Percentiles rank a stretch among this genome's conserved stretches.
These are phyloP conservation scores for Mesoligia furuncula DNA, from an alignment of 2,888 invertebrate genomes.

Conservation along the genomic window DNA sequence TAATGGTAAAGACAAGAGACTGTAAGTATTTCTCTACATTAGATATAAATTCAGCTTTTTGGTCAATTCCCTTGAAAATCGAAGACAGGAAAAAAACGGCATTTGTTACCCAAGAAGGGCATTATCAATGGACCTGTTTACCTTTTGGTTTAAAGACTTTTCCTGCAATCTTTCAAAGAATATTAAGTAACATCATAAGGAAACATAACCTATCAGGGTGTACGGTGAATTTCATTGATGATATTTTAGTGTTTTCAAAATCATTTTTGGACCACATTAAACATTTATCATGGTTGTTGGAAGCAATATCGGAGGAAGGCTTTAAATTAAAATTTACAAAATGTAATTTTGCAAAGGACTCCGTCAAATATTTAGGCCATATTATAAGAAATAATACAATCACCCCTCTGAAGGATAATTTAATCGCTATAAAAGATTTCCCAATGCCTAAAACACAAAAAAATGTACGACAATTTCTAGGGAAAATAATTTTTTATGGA, in stretches of 20 bases:
- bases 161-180: slow-evolving; percentile 6
- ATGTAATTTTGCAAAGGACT: slow-evolving; percentile 10
- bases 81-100: no score
- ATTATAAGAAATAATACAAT: slow-evolving; percentile 10
- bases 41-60: no score
- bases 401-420: slow-evolving; percentile 5
- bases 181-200: not conserved
- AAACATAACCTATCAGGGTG: not conserved
- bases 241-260: not conserved
- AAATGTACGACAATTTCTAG: not conserved
- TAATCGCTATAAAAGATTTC: slow-evolving; percentile 7
- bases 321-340: slow-evolving; percentile 7
- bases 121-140: no score
- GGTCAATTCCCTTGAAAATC: no score
- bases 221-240: not conserved
- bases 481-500: slow-evolving; percentile 1
- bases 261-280: not conserved
- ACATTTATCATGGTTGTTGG: not conserved
- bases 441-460: slow-evolving; percentile 7
- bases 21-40: no score
- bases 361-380: slow-evolving; percentile 6
- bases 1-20: no score
- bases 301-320: not conserved
- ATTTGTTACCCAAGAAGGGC: no score
- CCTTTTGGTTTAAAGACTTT: not conserved